Conservation (phyloP, 1,140 invertebrate species). For the Anastatus disparis region DNA sequence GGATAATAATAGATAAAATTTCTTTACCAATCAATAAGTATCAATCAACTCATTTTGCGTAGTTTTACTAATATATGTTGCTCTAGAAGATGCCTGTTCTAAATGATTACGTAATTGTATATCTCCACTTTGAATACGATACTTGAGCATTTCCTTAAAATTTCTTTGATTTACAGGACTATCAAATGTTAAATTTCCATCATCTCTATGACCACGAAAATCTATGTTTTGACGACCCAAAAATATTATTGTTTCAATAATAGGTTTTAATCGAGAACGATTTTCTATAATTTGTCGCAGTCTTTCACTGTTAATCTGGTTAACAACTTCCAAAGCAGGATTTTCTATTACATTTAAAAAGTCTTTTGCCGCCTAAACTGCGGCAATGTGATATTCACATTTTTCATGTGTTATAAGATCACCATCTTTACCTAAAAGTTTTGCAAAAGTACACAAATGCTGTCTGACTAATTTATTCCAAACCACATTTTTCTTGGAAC, state of each 20-base stretch:
- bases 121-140: background rate
- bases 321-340: no score
- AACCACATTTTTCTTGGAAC: constrained; percentile 35
- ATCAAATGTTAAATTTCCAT: constrained; percentile 21
- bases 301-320: constrained; percentile 22
- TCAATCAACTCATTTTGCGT: constrained; percentile 54
- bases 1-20: constrained; percentile 44
- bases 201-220: constrained; percentile 44
- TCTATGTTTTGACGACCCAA: constrained; percentile 48
- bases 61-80: constrained; percentile 52
- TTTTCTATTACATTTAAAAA: no score
- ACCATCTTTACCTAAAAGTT: constrained; percentile 44
- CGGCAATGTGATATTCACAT: no score
- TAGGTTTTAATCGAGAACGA: constrained; percentile 39
- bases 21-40: constrained; percentile 45
- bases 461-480: constrained; percentile 40
- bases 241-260: constrained; percentile 47
- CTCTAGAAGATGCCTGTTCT: constrained; percentile 39
- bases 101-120: constrained; percentile 39
- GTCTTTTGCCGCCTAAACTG: no score
- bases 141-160: constrained; percentile 45
- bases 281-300: constrained; percentile 42
- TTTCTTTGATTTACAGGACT: constrained; percentile 48
- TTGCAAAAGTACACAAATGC: constrained; percentile 42
- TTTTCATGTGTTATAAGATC: constrained; percentile 19